Conservation (phyloP, 2,888 invertebrate genomes). For the Plusia festucae region DNA sequence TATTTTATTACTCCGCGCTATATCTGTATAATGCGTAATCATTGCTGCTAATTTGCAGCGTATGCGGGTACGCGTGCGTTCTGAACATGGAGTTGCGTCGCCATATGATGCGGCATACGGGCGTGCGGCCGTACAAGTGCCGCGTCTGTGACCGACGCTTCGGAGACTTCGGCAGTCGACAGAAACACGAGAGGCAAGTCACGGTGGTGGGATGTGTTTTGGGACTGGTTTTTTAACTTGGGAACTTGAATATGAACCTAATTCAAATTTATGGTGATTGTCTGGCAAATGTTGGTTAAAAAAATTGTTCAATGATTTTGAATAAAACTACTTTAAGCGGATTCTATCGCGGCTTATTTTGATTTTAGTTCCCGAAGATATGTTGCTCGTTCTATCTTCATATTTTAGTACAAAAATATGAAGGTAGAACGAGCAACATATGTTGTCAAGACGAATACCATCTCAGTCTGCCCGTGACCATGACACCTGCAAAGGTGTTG, state of each 20-base stretch:
- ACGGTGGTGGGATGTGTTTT: not conserved
- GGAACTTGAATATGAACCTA: not conserved
- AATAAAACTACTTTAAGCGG: no score
- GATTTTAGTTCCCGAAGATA: no score
- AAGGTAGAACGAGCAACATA: no score
- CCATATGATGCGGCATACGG: conserved; percentile 86
- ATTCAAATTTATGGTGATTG: not conserved
- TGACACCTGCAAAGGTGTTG: no score
- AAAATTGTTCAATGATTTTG: no score
- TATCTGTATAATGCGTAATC: conserved; percentile 9
- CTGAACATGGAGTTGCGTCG: conserved; percentile 81
- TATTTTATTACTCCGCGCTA: not conserved
- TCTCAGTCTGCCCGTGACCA: no score
- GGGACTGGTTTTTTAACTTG: not conserved
- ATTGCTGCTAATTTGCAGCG: conserved; percentile 59
- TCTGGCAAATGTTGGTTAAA: not conserved
- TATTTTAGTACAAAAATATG: no score
- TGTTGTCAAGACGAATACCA: no score
- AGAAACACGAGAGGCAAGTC: conserved; percentile 85
- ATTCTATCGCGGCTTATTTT: no score
- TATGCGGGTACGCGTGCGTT: conserved; percentile 82
- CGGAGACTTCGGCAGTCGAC: conserved; percentile 84
- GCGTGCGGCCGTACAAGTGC: conserved; percentile 84
- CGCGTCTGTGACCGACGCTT: conserved; percentile 83
- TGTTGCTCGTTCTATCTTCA: no score